Evolutionary conservation across 2,113 vertebrate genomes (phyloP), one percentile per base, ranked within the genome.

Genomic region (Phaethon lepturus): DNA sequence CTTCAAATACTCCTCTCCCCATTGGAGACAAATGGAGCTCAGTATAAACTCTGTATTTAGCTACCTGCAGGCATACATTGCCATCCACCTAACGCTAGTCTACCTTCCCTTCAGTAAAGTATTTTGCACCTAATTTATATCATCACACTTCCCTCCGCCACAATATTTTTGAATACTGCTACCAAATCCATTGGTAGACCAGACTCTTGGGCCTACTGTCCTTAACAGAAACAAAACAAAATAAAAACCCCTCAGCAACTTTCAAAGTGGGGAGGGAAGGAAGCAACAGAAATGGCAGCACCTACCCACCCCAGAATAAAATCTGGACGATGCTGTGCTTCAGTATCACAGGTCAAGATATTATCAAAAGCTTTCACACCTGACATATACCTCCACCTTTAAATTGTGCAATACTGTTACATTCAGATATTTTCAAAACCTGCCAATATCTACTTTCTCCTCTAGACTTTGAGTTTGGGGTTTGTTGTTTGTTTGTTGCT

Each of bases 281-380:
- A 74, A 60, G 11, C 29, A 86, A 74, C 19, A 86, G 45, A 77
- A 87, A 87, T 10, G 3, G 17, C 42, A 74, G 68, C 80, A 58
- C 14, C 31, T 16, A 49, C 26, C 7, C 42, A 74, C 11, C 11
- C 11, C 59, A 66, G 50, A 87, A 73, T 16, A 86, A 86, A 83
- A 73, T 44, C 52, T 55, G 33, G 15, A 26, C 8, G 8, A 53
- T 0, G 0, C 2, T 20, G 15, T 42, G 14, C 79, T 67, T 81
- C 66, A 67, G 16, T 29, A 42, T 85, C 56, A 58, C 13, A 53
- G 17, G 18, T 5, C 45, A 14, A 86, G 28, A 45, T 15, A 26
- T 9, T 49, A 86, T 10, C 26, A 77, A 69, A 77, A 69, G 20
- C 24, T 52, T 77, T 68, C 42, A 76, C 7, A 84, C 26, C 28